Percentiles rank a stretch among this genome's conserved stretches.
phyloP scores from a whole-genome alignment of 2,113 vertebrate genomes.

The Guaruba guarouba region DNA sequence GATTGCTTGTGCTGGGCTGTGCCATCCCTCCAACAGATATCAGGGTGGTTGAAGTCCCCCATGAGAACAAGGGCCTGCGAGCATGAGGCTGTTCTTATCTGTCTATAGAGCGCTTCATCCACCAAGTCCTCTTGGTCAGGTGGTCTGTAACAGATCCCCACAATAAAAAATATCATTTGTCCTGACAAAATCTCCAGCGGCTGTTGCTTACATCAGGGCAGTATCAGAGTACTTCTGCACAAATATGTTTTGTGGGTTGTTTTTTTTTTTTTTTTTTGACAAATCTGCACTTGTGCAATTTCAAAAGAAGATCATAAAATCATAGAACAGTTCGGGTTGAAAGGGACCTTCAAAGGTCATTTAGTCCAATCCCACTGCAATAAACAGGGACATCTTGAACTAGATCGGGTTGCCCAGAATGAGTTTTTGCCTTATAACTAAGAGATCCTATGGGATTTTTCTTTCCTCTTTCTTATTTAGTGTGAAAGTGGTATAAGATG shows the following conservation, averaged over 20 bases:
- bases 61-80: too few relatives aligned
- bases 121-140: too few relatives aligned
- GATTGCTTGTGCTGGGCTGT: too few relatives aligned
- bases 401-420: not conserved
- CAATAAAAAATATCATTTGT: not conserved
- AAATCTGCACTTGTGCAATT: not conserved
- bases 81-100: too few relatives aligned
- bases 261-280: not conserved
- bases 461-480: not conserved
- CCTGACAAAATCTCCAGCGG: not conserved
- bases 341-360: not conserved
- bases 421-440: not conserved
- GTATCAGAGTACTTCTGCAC: not conserved
- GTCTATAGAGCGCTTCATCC: too few relatives aligned
- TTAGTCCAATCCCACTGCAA: not conserved
- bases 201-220: not conserved
- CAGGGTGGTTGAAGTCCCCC: too few relatives aligned
- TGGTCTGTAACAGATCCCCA: too few relatives aligned
- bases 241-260: rapidly evolving
- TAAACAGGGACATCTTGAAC: not conserved
- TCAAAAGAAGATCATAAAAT: not conserved
- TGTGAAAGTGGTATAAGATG: not conserved
- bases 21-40: too few relatives aligned
- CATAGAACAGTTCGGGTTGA: not conserved
- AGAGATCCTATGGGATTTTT: not conserved